phyloP scores from a whole-genome alignment of 2,113 vertebrate species.

The Equus przewalskii region DNA sequence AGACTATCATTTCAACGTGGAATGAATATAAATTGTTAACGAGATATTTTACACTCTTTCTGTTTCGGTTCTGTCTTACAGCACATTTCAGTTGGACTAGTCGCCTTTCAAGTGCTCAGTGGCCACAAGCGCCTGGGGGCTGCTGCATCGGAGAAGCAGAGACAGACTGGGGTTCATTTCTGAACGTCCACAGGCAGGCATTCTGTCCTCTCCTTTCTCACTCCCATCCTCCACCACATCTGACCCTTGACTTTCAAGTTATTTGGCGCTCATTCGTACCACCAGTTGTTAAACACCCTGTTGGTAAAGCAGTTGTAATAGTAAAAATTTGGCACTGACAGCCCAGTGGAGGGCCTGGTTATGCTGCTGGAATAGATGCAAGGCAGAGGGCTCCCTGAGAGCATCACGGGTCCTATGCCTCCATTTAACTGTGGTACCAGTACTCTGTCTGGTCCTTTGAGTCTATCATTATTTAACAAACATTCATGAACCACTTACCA shows the following conservation, averaged over 20 bases:
- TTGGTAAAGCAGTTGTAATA: neutral
- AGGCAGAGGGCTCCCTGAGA: neutral
- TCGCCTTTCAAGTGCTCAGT: neutral
- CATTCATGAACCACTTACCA: neutral
- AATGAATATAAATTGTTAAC: neutral
- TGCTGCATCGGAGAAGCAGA: neutral
- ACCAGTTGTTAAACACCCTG: too few relatives aligned
- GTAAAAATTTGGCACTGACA: neutral
- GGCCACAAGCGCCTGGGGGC: neutral
- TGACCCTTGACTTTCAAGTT: neutral
- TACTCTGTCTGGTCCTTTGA: neutral
- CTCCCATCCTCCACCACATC: neutral
- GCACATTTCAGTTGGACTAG: neutral
- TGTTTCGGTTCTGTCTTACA: neutral
- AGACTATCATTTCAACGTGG: neutral
- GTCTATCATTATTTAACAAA: neutral
- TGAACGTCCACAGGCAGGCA: neutral
- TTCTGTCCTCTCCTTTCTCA: neutral
- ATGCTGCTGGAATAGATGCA: rapidly evolving
- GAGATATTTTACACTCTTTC: neutral
- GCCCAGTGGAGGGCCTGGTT: too few relatives aligned
- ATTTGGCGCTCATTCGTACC: neutral
- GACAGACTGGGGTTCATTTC: neutral
- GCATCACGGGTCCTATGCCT: neutral
- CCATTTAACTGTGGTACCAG: too few relatives aligned